Evolutionary conservation across 2,113 vertebrate species (phyloP), one percentile per base, ranked within the genome.

Genomic region (Percopsis transmontana): DNA sequence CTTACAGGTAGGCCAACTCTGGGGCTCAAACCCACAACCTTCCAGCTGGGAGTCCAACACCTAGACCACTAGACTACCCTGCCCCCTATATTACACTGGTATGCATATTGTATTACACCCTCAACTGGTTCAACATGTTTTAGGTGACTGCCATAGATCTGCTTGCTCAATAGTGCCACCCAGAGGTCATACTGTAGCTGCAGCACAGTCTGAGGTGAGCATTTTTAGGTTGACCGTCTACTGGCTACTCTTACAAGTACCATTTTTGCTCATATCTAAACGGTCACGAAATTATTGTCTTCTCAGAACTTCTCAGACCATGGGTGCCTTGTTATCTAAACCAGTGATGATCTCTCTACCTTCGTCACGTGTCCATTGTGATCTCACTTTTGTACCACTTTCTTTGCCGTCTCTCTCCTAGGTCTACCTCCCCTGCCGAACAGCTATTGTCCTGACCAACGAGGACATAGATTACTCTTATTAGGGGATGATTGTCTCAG

Each of bases 391-490:
- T 16, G 11, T 12, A 16, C 42, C 12, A 16, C 4, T 45, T 45
- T 45, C 42, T 45, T 16, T 45, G 2, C 18, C 74, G 45, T 72
- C 54, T 60, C 58, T 75, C 40, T 57, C 67, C 62, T 85, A 93
- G 92, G 90, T 93, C 78, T 93, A 93, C 89, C 88, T 93, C 83
- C 92, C 92, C 80, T 91, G 91, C 90, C 91, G 92, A 87, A 92
- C 89, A 40, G 91, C 92, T 58, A 77, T 93, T 79, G 88, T 93
- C 77, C 85, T 93, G 85, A 91, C 89, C 88, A 92, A 93, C 70
- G 91, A 91, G 73, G 90, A 92, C 85, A 88, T 86, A 66, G 83
- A 92, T 89, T 89, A 90, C 88, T 90, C 90, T 85, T 86, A 92
- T 90, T 93, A 90, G 90, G 79, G 82, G 82, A 65, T 80, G 77